Percentiles rank a stretch among this genome's conserved stretches.
Conservation (phyloP, 2,888 invertebrate species). For the Oscheius onirici region DNA sequence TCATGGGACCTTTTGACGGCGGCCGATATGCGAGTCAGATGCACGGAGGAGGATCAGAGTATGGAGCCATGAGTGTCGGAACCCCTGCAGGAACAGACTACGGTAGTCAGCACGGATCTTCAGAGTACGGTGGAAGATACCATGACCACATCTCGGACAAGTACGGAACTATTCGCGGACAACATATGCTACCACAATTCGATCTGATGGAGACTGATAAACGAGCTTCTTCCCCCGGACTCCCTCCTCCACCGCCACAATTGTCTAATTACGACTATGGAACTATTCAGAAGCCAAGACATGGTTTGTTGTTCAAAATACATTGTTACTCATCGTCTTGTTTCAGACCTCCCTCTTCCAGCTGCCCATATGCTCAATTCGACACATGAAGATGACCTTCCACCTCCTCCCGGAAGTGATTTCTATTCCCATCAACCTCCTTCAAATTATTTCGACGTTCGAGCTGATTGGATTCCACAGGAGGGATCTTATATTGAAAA, state of each 20-base stretch:
- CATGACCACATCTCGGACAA: slow-evolving; percentile 8
- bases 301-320: neutral
- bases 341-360: slow-evolving; percentile 47
- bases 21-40: slow-evolving; percentile 6
- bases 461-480: slow-evolving; percentile 47
- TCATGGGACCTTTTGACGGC: slow-evolving; percentile 31
- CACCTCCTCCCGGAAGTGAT: slow-evolving; percentile 35
- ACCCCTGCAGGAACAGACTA: slow-evolving; percentile 32
- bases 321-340: no score
- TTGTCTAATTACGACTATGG: slow-evolving; percentile 20
- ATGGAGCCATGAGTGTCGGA: slow-evolving; percentile 1
- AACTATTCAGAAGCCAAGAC: neutral
- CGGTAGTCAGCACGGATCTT: slow-evolving; percentile 47
- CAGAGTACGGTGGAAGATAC: slow-evolving; percentile 31
- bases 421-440: slow-evolving; percentile 25
- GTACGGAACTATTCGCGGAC: slow-evolving; percentile 29
- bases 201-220: neutral
- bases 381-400: slow-evolving; percentile 47
- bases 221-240: slow-evolving; percentile 37
- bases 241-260: slow-evolving; percentile 45
- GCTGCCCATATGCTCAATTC: slow-evolving; percentile 34
- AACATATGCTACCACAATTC: slow-evolving; percentile 19
- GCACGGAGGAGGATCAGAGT: slow-evolving; percentile 8
- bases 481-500: slow-evolving; percentile 49
- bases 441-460: slow-evolving; percentile 41